Conservation (phyloP, 2,888 invertebrate genomes). For the Andrena praecox region DNA sequence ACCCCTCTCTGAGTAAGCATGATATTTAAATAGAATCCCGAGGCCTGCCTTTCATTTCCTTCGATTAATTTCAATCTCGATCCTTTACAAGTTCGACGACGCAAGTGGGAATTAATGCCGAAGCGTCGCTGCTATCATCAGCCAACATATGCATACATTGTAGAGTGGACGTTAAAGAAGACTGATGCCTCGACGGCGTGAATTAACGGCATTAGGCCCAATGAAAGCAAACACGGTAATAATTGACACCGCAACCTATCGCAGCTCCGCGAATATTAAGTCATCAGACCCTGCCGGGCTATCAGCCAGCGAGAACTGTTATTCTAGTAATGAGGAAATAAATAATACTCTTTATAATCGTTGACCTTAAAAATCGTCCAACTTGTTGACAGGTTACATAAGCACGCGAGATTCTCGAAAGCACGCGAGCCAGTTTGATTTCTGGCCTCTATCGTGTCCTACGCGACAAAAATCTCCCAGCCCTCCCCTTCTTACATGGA, state of each 20-base stretch:
- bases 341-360: slow-evolving; percentile 37
- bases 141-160: neutral
- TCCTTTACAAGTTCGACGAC: neutral
- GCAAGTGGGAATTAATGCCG: neutral
- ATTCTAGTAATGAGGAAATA: slow-evolving; percentile 27
- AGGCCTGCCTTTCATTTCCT: neutral
- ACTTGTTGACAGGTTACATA: slow-evolving; percentile 33
- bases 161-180: slow-evolving; percentile 15
- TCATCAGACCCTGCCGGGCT: slow-evolving; percentile 3
- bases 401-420: slow-evolving; percentile 21
- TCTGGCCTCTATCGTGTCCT: neutral
- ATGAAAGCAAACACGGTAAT: slow-evolving; percentile 57
- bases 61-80: neutral
- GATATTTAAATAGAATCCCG: neutral
- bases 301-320: neutral
- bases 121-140: slow-evolving; percentile 1
- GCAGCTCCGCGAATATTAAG: slow-evolving; percentile 32
- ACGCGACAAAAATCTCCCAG: neutral
- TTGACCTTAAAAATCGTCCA: slow-evolving; percentile 36
- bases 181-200: slow-evolving; percentile 40
- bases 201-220: slow-evolving; percentile 58
- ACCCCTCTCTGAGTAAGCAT: neutral
- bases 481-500: slow-evolving; percentile 62
- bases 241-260: slow-evolving; percentile 51
- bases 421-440: slow-evolving; percentile 11